Evolutionary conservation across 2,888 invertebrate genomes (phyloP).

Genomic region (Deilephila porcellus): DNA sequence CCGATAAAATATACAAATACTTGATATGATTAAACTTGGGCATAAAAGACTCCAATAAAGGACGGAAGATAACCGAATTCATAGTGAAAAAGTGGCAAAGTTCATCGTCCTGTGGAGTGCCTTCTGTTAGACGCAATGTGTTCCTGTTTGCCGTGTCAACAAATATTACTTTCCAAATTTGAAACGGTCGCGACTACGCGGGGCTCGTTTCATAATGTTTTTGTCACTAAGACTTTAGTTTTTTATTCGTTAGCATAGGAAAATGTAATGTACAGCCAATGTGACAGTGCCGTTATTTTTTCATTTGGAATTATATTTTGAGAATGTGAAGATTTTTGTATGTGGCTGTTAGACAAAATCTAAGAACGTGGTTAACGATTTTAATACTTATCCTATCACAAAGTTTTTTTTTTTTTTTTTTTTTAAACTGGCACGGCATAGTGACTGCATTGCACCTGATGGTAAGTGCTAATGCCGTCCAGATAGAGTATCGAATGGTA

Average conservation of each 20-base stretch:
- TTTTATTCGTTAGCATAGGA: not conserved
- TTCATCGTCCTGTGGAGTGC: conserved; percentile 51
- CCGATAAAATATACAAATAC: not conserved
- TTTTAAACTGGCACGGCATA: too few species aligned
- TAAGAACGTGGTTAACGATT: not conserved
- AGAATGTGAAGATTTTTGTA: not conserved
- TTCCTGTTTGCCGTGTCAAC: conserved; percentile 56
- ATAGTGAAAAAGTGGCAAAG: conserved; percentile 34
- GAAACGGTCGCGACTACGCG: conserved; percentile 21
- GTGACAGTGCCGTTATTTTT: not conserved
- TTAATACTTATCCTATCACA: not conserved
- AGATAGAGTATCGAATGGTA: too few species aligned
- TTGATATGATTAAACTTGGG: not conserved
- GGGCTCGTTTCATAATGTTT: not conserved
- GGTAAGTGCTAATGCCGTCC: too few species aligned
- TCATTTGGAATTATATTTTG: not conserved
- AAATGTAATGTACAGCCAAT: not conserved
- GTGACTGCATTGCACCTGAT: too few species aligned
- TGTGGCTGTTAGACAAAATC: not conserved
- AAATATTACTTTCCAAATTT: conserved; percentile 49
- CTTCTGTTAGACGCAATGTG: conserved; percentile 50
- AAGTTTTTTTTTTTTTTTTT: too few species aligned
- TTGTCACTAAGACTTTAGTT: not conserved
- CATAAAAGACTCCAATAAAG: not conserved
- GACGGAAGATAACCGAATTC: not conserved